Percentiles rank a stretch among this genome's conserved stretches.
These are phyloP conservation scores for Leptopilina syphax DNA, from an alignment of 2,888 invertebrate species.

Conservation along the genomic window DNA sequence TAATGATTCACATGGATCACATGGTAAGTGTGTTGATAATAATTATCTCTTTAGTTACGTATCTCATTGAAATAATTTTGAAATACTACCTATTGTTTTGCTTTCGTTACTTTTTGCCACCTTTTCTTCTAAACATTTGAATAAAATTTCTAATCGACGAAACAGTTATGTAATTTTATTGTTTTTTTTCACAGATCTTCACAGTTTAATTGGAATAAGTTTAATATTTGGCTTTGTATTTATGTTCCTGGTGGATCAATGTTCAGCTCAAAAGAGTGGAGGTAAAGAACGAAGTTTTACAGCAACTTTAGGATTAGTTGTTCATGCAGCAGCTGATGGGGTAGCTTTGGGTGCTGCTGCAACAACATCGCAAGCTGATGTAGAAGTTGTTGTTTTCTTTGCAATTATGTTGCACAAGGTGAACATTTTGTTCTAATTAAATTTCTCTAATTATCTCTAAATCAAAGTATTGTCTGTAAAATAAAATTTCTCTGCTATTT, in stretches of 20 bases:
- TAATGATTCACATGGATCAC: slow-evolving; percentile 49
- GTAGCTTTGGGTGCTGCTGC: slow-evolving; percentile 99
- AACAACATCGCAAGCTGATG: slow-evolving; percentile 95
- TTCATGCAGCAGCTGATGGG: slow-evolving; percentile 99
- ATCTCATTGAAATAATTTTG: too few species aligned
- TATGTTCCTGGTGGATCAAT: slow-evolving; percentile 97
- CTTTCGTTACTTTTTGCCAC: too few species aligned
- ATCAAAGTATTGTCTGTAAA: too few species aligned
- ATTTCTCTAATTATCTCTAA: too few species aligned
- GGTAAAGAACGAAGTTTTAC: slow-evolving; percentile 88
- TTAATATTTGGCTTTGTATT: slow-evolving; percentile 97
- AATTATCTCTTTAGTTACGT: slow-evolving; percentile 8
- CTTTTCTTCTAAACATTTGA: too few species aligned
- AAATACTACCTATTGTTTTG: too few species aligned
- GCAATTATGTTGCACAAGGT: slow-evolving; percentile 99
- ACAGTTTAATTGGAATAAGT: slow-evolving; percentile 93
- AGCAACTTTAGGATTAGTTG: slow-evolving; percentile 97
- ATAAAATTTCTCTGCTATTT: too few species aligned
- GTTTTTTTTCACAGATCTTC: slow-evolving; percentile 79
- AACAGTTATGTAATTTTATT: not conserved
- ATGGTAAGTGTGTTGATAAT: slow-evolving; percentile 47
- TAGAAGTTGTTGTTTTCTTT: slow-evolving; percentile 97
- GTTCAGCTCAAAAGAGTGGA: slow-evolving; percentile 80
- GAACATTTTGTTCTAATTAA: slow-evolving; percentile 38
- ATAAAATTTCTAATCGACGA: too few species aligned